phyloP scores from a whole-genome alignment of 2,888 invertebrate genomes.

The Chesias legatella region DNA sequence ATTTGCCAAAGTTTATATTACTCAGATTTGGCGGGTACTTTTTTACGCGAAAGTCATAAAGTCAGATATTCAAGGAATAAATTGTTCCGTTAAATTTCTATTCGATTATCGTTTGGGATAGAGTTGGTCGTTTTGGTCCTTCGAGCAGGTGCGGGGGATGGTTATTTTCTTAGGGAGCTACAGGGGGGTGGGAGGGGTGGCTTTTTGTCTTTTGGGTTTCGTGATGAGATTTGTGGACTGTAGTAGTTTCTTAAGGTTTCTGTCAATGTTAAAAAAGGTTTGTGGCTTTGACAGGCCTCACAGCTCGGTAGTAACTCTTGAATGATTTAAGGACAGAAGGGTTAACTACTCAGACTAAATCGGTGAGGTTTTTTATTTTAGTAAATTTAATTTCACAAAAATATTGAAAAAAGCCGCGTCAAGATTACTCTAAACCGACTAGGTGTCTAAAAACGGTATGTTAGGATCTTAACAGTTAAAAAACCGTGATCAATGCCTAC shows the following conservation, averaged over 20 bases:
- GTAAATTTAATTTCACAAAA: too few relatives aligned
- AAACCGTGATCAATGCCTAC: too few relatives aligned
- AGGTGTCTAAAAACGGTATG: too few relatives aligned
- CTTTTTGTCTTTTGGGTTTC: neutral
- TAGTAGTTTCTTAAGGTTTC: neutral
- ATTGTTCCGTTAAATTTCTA: conserved; percentile 59
- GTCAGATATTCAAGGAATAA: conserved; percentile 41
- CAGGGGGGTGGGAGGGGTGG: neutral
- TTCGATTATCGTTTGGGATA: conserved; percentile 51
- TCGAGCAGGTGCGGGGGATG: conserved; percentile 35
- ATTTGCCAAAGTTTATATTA: conserved; percentile 48
- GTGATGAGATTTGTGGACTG: neutral
- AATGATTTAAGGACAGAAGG: too few relatives aligned
- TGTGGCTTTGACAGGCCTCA: too few relatives aligned
- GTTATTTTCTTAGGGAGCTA: conserved; percentile 32
- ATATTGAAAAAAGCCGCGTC: too few relatives aligned
- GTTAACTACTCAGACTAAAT: too few relatives aligned
- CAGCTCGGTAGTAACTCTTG: too few relatives aligned
- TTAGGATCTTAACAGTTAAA: too few relatives aligned
- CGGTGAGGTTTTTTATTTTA: too few relatives aligned
- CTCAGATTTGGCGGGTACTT: conserved; percentile 44
- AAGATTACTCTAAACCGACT: too few relatives aligned
- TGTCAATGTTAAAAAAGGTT: too few relatives aligned
- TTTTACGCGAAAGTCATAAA: conserved; percentile 60
- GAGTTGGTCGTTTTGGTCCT: conserved; percentile 32